Evolutionary conservation across 2,797 vertebrate species (phyloP), one percentile per base, ranked within the genome.

Genomic region (Decapterus maruadsi): DNA sequence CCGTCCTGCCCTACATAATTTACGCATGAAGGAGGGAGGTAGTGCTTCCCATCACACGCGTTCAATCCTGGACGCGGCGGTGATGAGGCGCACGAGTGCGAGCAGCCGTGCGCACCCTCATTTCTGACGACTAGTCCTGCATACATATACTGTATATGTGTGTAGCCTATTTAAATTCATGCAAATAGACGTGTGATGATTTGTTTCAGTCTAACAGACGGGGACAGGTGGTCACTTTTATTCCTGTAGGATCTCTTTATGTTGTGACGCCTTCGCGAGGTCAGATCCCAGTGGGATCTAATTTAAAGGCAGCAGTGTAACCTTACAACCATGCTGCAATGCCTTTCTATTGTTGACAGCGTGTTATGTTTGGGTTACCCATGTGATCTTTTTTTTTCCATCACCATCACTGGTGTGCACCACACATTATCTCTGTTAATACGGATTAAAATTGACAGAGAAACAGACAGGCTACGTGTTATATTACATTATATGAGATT

Each of bases 1-100:
- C 84, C 74, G 90, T 87, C 81, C 87, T 92, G 92, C 84, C 89
- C 90, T 87, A 92, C 91, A 94, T 94, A 85, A 90, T 92, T 91
- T 91, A 92, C 86, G 88, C 92, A 88, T 76, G 89, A 63, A 91
- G 90, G 90, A 86, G 86, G 92, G 89, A 88, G 85, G 88, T 51
- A 81, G 84, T 38, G 82, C 85, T 89, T 91, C 89, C 73, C 88
- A 68, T 75, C 53, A 69, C 81, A 87, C 82, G 87, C 85, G 84
- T 81, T 81, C 75, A 56, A 65, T 6, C 54, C 51, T 4, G 79
- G 68, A 73, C 67, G 45, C 84, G 81, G 83, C 74, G 80, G 71
- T 63, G 67, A 67, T 62, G 90, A 75, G 69, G 79, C 82, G 80
- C 83, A 73, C 87, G 68, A 77, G 71, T 71, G 87, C 73, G 81